A percentile compares a stretch with the other conserved stretches of the same genome.
Evolutionary conservation across 2,888 invertebrate genomes (phyloP).

Genomic region (Salpingus planirostris): DNA sequence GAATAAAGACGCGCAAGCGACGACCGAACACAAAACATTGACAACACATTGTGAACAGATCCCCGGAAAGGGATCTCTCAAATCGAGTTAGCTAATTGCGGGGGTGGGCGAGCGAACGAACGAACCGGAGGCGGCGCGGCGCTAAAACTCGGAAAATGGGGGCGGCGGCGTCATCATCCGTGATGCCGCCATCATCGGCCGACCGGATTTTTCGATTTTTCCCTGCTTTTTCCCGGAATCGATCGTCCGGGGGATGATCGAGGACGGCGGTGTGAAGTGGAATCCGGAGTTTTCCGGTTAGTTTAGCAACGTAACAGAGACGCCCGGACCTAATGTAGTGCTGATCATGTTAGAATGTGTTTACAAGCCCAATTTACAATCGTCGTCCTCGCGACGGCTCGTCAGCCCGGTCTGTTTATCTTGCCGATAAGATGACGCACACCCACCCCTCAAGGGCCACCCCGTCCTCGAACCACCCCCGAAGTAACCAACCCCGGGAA

Average conservation of each 20-base stretch:
- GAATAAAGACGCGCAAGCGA: constrained; percentile 33
- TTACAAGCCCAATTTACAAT: constrained; percentile 44
- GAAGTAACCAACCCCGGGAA: no score
- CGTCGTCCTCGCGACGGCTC: constrained; percentile 38
- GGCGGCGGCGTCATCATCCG: no score
- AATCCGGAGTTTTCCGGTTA: constrained; percentile 34
- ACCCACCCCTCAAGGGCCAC: constrained; percentile 19
- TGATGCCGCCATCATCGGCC: no score
- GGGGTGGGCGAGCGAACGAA: constrained; percentile 25
- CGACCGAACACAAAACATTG: constrained; percentile 40
- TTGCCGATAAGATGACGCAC: constrained; percentile 39
- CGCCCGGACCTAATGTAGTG: constrained; percentile 42
- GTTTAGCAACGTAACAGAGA: constrained; percentile 41
- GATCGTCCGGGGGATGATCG: no score
- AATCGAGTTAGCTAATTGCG: constrained; percentile 46
- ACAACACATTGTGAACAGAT: constrained; percentile 42
- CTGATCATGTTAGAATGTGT: constrained; percentile 46
- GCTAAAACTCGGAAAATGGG: constrained; percentile 14
- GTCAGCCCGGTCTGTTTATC: constrained; percentile 37
- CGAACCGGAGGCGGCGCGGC: constrained; percentile 5
- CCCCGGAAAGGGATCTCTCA: constrained; percentile 42
- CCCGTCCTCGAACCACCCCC: no score
- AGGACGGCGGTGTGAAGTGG: constrained; percentile 7
- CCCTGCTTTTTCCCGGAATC: no score
- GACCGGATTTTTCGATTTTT: no score